A percentile compares a stretch with the other conserved stretches of the same genome.
phyloP scores from a whole-genome alignment of 2,888 invertebrate species.

The Criorhina ranunculi region DNA sequence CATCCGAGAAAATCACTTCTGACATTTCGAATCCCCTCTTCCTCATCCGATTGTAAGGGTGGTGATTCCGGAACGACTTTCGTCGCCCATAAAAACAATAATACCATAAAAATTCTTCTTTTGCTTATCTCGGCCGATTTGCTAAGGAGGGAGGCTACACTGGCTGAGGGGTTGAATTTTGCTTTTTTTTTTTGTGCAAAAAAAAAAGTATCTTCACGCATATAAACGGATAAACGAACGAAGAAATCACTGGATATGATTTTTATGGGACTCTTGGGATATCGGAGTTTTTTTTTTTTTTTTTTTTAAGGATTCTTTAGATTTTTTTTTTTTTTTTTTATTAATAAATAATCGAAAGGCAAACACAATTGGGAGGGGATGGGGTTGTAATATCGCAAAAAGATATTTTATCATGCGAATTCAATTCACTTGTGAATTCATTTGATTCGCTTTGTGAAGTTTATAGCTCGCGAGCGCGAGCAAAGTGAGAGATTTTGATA shows the following conservation, averaged over 20 bases:
- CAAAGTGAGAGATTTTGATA: slow-evolving; percentile 48
- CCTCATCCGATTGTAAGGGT: slow-evolving; percentile 47
- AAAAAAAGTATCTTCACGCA: slow-evolving; percentile 69
- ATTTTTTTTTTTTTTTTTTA: slow-evolving; percentile 57
- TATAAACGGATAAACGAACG: slow-evolving; percentile 76
- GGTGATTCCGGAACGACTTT: slow-evolving; percentile 71
- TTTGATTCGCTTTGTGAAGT: slow-evolving; percentile 64
- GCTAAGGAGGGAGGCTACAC: slow-evolving; percentile 46
- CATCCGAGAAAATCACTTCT: slow-evolving; percentile 72
- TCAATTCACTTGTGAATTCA: slow-evolving; percentile 77
- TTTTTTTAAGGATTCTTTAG: slow-evolving; percentile 28
- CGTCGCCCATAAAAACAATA: slow-evolving; percentile 79
- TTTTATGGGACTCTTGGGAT: slow-evolving; percentile 76
- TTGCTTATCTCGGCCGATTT: slow-evolving; percentile 78
- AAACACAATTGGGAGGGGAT: slow-evolving; percentile 67
- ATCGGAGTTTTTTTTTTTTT: slow-evolving; percentile 41
- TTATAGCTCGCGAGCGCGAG: slow-evolving; percentile 56
- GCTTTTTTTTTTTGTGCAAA: slow-evolving; percentile 28
- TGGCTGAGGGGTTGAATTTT: slow-evolving; percentile 45
- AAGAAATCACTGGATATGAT: slow-evolving; percentile 76
- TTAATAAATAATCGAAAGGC: slow-evolving; percentile 75
- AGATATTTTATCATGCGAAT: slow-evolving; percentile 72
- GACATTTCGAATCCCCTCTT: slow-evolving; percentile 69
- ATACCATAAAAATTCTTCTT: slow-evolving; percentile 79
- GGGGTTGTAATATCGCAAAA: slow-evolving; percentile 44